These are phyloP conservation scores for Eremophila alpestris DNA, from an alignment of 2,797 vertebrate genomes.

Conservation along the genomic window DNA sequence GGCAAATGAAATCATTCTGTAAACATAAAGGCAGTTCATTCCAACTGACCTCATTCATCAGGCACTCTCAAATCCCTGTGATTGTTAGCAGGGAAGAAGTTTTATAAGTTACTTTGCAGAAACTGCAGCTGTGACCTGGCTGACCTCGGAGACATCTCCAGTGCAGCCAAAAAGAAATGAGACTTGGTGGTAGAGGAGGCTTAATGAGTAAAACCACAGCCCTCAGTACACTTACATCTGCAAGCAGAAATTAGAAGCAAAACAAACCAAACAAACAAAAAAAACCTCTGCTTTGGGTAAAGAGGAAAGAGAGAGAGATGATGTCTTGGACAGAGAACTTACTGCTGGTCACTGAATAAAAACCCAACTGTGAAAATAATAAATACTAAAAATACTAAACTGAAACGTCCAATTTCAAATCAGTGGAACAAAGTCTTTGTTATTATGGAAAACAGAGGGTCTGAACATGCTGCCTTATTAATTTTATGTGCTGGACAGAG, in stretches of 20 bases:
- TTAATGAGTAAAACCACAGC: neutral
- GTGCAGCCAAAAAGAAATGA: neutral
- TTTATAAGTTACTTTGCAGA: neutral
- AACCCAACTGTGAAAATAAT: neutral
- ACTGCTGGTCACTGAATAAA: neutral
- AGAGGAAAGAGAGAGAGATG: neutral
- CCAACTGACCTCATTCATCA: neutral
- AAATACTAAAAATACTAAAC: too few species aligned
- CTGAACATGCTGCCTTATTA: neutral
- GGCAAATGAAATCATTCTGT: neutral
- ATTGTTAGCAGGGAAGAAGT: neutral
- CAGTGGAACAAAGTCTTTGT: neutral
- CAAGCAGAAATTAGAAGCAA: neutral
- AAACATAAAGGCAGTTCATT: slow-evolving; percentile 11
- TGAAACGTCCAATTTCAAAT: neutral
- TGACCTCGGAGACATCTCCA: neutral
- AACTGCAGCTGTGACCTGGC: neutral
- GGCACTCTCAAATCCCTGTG: neutral
- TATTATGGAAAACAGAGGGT: neutral
- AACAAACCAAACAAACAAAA: too few species aligned
- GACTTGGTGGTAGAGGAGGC: neutral
- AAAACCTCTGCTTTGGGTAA: neutral
- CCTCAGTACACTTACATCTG: neutral
- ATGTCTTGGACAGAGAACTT: neutral
- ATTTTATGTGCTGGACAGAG: neutral